Conservation (phyloP, 2,797 vertebrate genomes). For the Pygocentrus nattereri region DNA sequence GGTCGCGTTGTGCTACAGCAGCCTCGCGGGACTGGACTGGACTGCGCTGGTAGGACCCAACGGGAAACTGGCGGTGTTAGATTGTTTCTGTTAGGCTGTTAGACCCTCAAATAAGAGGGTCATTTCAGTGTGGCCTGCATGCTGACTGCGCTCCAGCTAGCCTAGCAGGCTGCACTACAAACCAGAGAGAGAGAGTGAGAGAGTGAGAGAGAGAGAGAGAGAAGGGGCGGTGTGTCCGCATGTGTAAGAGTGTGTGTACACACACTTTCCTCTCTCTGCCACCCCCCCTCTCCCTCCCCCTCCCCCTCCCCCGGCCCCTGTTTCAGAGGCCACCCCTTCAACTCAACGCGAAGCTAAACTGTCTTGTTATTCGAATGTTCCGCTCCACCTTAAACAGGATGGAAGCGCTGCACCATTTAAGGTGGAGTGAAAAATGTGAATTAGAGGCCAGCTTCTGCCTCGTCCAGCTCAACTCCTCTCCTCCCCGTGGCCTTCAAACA, state of each 20-base stretch:
- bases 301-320: constrained; percentile 67
- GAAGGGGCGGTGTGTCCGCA: constrained; percentile 68
- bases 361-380: not conserved
- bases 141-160: constrained; percentile 53
- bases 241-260: constrained; percentile 47
- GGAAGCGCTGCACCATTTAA: not conserved
- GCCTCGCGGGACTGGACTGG: not conserved
- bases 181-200: constrained; percentile 33
- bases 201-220: too few relatives aligned
- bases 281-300: constrained; percentile 64
- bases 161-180: constrained; percentile 61
- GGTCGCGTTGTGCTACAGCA: not conserved
- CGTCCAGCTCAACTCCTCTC: constrained; percentile 52
- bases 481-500: constrained; percentile 49
- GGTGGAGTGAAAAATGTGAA: not conserved
- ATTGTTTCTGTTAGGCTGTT: too few relatives aligned
- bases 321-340: constrained; percentile 63
- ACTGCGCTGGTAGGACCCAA: not conserved
- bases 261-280: not conserved
- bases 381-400: not conserved
- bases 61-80: too few relatives aligned
- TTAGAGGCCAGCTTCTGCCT: not conserved
- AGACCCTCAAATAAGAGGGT: not conserved
- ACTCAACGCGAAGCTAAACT: not conserved
- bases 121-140: not conserved